phyloP scores from a whole-genome alignment of 1,140 invertebrate species.

The Brachionus plicatilis region DNA sequence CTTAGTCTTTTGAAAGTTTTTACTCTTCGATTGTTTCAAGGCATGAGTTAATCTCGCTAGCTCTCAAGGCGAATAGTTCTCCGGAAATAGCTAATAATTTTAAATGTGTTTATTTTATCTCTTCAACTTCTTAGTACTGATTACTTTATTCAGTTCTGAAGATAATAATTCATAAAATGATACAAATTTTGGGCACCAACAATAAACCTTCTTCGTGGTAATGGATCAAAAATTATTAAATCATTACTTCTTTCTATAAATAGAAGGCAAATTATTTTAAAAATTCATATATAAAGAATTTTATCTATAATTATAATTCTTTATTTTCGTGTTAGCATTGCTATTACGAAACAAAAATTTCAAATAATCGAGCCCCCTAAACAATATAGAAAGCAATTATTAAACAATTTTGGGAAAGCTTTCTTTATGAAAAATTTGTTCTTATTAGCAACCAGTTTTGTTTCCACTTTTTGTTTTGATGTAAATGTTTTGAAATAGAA shows the following conservation, averaged over 20 bases:
- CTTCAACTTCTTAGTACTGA: not conserved
- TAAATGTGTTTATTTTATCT: not conserved
- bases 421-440: conserved; percentile 4
- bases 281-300: not conserved
- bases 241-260: not conserved
- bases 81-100: not conserved
- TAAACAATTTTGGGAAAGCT: not conserved
- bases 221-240: not conserved
- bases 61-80: not conserved
- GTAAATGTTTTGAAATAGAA: conserved; percentile 12
- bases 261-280: not conserved
- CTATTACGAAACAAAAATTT: not conserved
- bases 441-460: conserved; percentile 13
- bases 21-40: not conserved
- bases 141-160: too few relatives aligned
- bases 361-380: not conserved
- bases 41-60: not conserved
- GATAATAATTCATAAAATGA: not conserved
- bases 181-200: not conserved
- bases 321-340: not conserved
- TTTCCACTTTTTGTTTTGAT: conserved; percentile 17
- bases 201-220: not conserved
- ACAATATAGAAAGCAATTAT: not conserved
- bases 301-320: not conserved
- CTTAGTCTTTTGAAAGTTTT: not conserved